Evolutionary conservation across 2,888 invertebrate species (phyloP).

Genomic region (Ochropleura plecta): DNA sequence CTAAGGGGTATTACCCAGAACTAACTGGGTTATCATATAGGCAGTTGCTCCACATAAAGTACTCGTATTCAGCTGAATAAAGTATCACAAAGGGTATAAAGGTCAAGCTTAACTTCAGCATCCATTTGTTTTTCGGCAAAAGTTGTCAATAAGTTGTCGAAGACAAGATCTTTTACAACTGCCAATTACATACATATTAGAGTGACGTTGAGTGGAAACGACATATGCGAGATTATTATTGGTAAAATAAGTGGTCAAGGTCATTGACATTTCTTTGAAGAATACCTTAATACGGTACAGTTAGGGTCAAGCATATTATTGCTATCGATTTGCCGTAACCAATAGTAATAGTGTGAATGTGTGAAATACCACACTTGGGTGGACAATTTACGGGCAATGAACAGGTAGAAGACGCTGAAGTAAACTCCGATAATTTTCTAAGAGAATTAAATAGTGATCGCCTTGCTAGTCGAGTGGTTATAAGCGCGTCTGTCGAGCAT

Average conservation of each 20-base stretch:
- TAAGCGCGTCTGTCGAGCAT: too few relatives aligned
- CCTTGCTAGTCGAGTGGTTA: too few relatives aligned
- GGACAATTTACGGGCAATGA: neutral
- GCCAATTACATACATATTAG: too few relatives aligned
- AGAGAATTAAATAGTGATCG: too few relatives aligned
- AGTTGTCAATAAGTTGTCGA: too few relatives aligned
- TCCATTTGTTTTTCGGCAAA: neutral
- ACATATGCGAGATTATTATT: neutral
- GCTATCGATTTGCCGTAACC: slow-evolving; percentile 31
- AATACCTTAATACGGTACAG: slow-evolving; percentile 24
- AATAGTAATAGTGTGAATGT: slow-evolving; percentile 34
- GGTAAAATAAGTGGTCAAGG: slow-evolving; percentile 7
- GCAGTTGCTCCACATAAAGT: too few relatives aligned
- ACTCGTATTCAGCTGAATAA: too few relatives aligned
- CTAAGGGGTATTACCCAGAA: too few relatives aligned
- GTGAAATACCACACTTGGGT: slow-evolving; percentile 31
- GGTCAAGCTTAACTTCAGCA: neutral
- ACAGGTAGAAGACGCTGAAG: neutral
- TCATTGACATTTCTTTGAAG: slow-evolving; percentile 35
- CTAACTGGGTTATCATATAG: too few relatives aligned
- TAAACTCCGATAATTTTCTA: neutral
- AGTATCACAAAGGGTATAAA: too few relatives aligned
- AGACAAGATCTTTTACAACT: neutral
- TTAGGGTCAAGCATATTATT: slow-evolving; percentile 26
- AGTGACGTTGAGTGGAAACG: neutral